A percentile compares a stretch with the other conserved stretches of the same genome.
Evolutionary conservation across 2,113 vertebrate genomes (phyloP).

Genomic region (Halichoeres trimaculatus): DNA sequence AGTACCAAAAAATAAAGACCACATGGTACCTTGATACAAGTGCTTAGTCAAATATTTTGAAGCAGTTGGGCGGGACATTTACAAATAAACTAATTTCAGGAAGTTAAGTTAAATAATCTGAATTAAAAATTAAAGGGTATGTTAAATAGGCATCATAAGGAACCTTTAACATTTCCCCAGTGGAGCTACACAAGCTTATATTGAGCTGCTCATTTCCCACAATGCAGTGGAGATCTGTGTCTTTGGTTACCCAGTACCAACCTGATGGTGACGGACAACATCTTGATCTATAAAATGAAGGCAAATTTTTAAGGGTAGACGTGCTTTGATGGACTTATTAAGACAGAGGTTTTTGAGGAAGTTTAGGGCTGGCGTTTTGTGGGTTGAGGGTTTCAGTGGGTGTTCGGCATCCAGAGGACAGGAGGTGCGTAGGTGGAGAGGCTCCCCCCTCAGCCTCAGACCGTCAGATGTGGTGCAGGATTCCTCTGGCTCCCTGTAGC

Average conservation of each 20-base stretch:
- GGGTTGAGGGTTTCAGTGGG: slow-evolving; percentile 6
- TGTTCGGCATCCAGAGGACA: slow-evolving; percentile 32
- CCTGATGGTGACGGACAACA: background rate
- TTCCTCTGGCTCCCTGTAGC: background rate
- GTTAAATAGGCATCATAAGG: too few relatives aligned
- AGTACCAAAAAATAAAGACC: too few relatives aligned
- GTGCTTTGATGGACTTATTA: background rate
- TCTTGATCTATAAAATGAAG: background rate
- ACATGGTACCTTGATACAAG: too few relatives aligned
- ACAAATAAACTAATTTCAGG: too few relatives aligned
- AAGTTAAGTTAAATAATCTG: too few relatives aligned
- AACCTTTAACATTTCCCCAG: too few relatives aligned
- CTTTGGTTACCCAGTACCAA: too few relatives aligned
- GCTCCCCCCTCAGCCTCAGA: slow-evolving; percentile 46
- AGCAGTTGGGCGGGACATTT: too few relatives aligned
- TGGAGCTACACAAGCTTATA: too few relatives aligned
- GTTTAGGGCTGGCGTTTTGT: background rate
- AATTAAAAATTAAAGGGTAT: too few relatives aligned
- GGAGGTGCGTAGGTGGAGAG: slow-evolving; percentile 39
- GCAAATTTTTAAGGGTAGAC: background rate
- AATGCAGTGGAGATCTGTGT: background rate
- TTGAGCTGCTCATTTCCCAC: too few relatives aligned
- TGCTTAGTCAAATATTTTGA: too few relatives aligned
- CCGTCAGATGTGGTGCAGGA: slow-evolving; percentile 63
- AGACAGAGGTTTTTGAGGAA: background rate